A percentile compares a stretch with the other conserved stretches of the same genome.
Evolutionary conservation across 2,797 vertebrate species (phyloP).

Genomic region (Taenioides sp.): DNA sequence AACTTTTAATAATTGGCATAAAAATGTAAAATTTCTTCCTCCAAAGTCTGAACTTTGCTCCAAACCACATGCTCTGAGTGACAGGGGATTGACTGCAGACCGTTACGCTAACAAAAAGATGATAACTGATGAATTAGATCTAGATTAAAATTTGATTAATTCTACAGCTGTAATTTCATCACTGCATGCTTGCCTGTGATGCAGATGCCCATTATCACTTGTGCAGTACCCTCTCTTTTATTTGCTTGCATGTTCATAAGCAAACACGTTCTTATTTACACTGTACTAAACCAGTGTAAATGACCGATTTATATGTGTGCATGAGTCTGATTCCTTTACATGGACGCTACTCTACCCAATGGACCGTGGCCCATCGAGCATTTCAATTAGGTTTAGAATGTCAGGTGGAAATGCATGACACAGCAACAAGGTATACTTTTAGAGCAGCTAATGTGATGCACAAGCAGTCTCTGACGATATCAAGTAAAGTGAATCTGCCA

Average conservation of each 20-base stretch:
- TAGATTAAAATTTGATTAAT: no score
- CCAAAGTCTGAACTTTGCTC: no score
- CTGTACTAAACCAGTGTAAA: constrained; percentile 72
- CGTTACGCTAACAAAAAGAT: no score
- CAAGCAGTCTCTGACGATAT: constrained; percentile 32
- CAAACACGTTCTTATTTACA: constrained; percentile 71
- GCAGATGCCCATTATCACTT: constrained; percentile 31
- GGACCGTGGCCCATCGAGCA: constrained; percentile 51
- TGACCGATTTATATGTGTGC: constrained; percentile 44
- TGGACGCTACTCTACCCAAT: constrained; percentile 41
- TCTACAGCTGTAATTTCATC: no score
- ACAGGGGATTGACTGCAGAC: no score
- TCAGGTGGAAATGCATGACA: constrained; percentile 13
- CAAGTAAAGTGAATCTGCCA: constrained; percentile 22
- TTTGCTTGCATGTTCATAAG: constrained; percentile 54
- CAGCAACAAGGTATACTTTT: constrained; percentile 27
- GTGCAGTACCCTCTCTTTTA: background rate
- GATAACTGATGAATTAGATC: no score
- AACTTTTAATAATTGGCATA: no score
- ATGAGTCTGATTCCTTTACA: constrained; percentile 46
- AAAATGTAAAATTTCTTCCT: no score
- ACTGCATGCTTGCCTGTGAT: background rate
- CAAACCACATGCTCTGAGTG: no score
- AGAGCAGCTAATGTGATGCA: constrained; percentile 33
- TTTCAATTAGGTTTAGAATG: constrained; percentile 57